A percentile compares a stretch with the other conserved stretches of the same genome.
Evolutionary conservation across 2,888 invertebrate species (phyloP).

Genomic region (Ganaspis brasiliensis): DNA sequence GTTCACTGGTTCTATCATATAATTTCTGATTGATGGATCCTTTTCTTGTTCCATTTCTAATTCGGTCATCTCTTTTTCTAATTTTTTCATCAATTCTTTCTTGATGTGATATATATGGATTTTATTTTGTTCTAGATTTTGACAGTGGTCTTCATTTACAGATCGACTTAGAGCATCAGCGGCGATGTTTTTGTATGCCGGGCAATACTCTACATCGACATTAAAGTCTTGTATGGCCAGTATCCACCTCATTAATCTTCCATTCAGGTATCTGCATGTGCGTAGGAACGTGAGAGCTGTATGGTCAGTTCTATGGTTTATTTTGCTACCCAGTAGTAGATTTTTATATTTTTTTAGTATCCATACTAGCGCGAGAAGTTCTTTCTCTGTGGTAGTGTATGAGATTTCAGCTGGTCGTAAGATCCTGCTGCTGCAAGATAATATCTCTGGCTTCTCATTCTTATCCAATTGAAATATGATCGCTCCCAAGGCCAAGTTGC

Average conservation of each 20-base stretch:
- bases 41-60: no score
- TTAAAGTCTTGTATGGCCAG: slow-evolving; percentile 66
- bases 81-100: no score
- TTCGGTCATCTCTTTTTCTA: no score
- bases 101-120: no score
- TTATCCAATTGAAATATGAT: slow-evolving; percentile 43
- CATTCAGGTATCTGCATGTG: slow-evolving; percentile 62
- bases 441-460: slow-evolving; percentile 51
- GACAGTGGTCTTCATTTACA: no score
- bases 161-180: no score
- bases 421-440: slow-evolving; percentile 60
- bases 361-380: slow-evolving; percentile 52
- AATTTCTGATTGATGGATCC: no score
- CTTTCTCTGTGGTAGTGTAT: slow-evolving; percentile 51
- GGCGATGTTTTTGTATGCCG: no score
- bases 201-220: slow-evolving; percentile 59
- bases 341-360: slow-evolving; percentile 53
- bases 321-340: slow-evolving; percentile 48
- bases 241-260: slow-evolving; percentile 66
- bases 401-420: slow-evolving; percentile 49
- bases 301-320: slow-evolving; percentile 65
- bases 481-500: slow-evolving; percentile 51
- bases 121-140: background rate
- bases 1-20: no score
- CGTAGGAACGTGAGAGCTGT: slow-evolving; percentile 65